Base-by-base conservation (phyloP, 2,797 vertebrate species). In the Amniataba percoides region DNA sequence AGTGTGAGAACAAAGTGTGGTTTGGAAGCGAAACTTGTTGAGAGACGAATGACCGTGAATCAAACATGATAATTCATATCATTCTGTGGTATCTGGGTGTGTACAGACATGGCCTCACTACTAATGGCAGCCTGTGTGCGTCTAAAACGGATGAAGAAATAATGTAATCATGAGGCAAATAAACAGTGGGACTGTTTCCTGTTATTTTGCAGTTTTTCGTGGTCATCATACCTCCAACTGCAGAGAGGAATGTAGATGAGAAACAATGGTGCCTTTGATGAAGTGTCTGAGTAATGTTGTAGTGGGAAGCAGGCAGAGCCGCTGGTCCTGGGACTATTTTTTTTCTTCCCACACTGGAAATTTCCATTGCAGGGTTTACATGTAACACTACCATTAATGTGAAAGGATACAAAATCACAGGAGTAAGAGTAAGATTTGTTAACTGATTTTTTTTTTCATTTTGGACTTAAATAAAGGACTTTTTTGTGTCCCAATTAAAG, bases 351-450 rank as follows among this genome's bases (percentile, higher is more conserved):
- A 49, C 15, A 46, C 27, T 48, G 8, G 31, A 27, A 57, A 74
- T 57, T 56, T 65, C 45, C 45, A 65, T 27, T 21, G 34, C 51
- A 36, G 27, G 49, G 31, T 66, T 58, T 45, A 63, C 23, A 2
- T 61, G 31, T 56, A 27, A 56, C 18, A 31, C 34, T 2, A 7
- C 8, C 13, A 21, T 57, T 18, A 23, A 45, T 18, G 27, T 55
- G 25, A 56, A 15, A 49, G 4, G 48, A 40, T 11, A 64, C 2
- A n/a, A 14, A 55, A 74, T 40, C 21, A 27, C 7, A 6, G 10
- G 11, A 46, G 62, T 31, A 7, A 27, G 9, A 34, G 25, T 31
- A 1, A 1, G 51, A 45, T 56, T 7, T 9, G 6, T 40, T 12
- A 18, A 55, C 15, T 21, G 55, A 7, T 21, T 16, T 34, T 56